Conservation (phyloP, 2,888 invertebrate genomes). For the Stenchaetothrips biformis region DNA sequence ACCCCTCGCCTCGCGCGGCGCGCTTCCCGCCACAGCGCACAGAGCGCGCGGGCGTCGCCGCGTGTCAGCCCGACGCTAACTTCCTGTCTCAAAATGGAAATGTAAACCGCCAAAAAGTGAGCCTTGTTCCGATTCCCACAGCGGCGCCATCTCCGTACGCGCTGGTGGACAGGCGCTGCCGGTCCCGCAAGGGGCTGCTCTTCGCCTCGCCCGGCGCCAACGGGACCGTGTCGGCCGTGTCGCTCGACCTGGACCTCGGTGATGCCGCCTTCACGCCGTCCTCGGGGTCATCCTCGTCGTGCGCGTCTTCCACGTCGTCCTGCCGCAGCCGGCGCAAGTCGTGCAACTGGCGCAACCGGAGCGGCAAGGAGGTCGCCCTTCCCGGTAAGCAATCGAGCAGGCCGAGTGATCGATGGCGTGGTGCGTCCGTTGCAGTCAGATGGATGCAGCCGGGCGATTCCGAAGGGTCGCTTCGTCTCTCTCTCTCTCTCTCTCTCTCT, state of each 20-base stretch:
- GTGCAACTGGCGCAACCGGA: not conserved
- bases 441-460: too few relatives aligned
- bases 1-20: not conserved
- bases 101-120: not conserved
- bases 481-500: too few relatives aligned
- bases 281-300: constrained; percentile 7
- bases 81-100: not conserved
- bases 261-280: not conserved
- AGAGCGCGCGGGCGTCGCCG: not conserved
- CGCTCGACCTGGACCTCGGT: not conserved
- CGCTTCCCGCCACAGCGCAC: not conserved
- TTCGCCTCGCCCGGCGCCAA: not conserved
- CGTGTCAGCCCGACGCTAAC: not conserved
- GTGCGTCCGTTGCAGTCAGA: too few relatives aligned
- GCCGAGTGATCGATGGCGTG: too few relatives aligned
- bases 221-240: not conserved
- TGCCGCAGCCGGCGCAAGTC: constrained; percentile 6
- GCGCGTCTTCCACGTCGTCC: not conserved
- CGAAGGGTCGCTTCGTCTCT: too few relatives aligned
- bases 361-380: not conserved
- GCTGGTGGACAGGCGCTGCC: not conserved
- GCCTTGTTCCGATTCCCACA: not conserved
- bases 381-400: not conserved
- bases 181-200: constrained; percentile 4
- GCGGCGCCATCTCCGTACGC: not conserved